Evolutionary conservation across 2,797 vertebrate species (phyloP).

Genomic region (Squalus acanthias): DNA sequence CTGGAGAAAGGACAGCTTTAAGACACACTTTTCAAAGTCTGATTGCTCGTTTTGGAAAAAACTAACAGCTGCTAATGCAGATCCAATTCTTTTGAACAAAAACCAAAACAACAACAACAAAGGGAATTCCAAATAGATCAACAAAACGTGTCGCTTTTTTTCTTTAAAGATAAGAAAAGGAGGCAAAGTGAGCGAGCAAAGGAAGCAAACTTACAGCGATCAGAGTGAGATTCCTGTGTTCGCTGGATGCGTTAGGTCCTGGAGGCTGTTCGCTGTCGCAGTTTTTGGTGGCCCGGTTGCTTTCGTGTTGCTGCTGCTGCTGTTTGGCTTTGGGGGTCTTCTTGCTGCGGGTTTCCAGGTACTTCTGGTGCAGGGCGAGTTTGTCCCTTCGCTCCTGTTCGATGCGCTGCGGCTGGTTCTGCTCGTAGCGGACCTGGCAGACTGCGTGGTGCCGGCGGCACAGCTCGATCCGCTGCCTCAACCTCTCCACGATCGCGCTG

Average conservation of each 20-base stretch:
- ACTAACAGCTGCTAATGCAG: not conserved
- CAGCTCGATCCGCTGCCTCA: conserved; percentile 85
- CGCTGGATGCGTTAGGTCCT: conserved; percentile 50
- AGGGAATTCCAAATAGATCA: not conserved
- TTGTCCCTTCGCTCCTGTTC: conserved; percentile 87
- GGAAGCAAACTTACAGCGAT: conserved; percentile 74
- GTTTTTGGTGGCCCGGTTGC: conserved; percentile 57
- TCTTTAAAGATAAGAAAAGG: not conserved
- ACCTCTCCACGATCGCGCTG: conserved; percentile 89
- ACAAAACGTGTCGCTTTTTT: too few relatives aligned
- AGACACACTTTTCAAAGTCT: not conserved
- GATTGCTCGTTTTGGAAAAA: too few relatives aligned
- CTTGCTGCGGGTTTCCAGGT: conserved; percentile 65
- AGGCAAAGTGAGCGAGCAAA: not conserved
- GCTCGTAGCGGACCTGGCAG: conserved; percentile 85
- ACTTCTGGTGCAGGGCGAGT: conserved; percentile 67
- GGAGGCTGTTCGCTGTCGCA: conserved; percentile 47
- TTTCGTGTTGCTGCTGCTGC: conserved; percentile 54
- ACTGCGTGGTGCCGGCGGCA: conserved; percentile 88
- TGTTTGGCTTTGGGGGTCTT: conserved; percentile 47
- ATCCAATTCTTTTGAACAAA: not conserved
- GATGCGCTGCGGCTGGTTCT: conserved; percentile 80
- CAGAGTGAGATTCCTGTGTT: conserved; percentile 77
- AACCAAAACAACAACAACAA: conserved; percentile 14
- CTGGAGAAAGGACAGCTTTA: not conserved